phyloP scores from a whole-genome alignment of 2,888 invertebrate species.

The Pocota personata region DNA sequence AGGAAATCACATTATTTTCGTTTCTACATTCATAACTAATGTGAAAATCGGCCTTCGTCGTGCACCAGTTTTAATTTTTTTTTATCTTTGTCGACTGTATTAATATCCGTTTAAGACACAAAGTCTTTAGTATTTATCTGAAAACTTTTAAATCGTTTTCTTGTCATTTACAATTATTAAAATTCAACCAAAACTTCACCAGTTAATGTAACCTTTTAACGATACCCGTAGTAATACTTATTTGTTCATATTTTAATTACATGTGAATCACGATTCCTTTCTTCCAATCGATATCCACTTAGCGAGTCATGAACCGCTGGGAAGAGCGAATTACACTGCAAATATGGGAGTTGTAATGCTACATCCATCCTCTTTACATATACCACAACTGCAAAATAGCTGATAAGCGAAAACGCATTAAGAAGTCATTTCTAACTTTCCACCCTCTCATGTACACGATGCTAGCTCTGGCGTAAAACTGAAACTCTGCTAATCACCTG shows the following conservation, averaged over 20 bases:
- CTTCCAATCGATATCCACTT: conserved; percentile 26
- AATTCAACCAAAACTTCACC: too few species aligned
- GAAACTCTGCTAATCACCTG: conserved; percentile 15
- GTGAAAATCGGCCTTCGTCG: too few species aligned
- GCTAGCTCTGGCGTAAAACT: neutral
- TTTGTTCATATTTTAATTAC: conserved; percentile 4
- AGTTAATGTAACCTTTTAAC: too few species aligned
- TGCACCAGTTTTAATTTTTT: too few species aligned
- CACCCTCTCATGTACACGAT: neutral
- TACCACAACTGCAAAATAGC: conserved; percentile 18
- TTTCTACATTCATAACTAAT: too few species aligned
- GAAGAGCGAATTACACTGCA: neutral
- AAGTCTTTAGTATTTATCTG: too few species aligned
- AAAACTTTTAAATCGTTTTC: too few species aligned
- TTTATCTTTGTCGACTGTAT: too few species aligned
- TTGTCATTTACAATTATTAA: too few species aligned
- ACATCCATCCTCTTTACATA: conserved; percentile 1
- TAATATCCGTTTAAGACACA: too few species aligned
- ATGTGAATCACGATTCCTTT: neutral
- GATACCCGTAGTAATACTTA: too few species aligned
- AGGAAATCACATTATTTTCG: too few species aligned
- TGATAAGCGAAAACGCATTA: conserved; percentile 50
- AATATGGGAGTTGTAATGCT: neutral
- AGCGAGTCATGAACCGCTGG: neutral
- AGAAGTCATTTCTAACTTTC: neutral